Percentiles rank a stretch among this genome's conserved stretches.
Evolutionary conservation across 2,797 vertebrate genomes (phyloP).

Genomic region (Pangasius mekongensis): DNA sequence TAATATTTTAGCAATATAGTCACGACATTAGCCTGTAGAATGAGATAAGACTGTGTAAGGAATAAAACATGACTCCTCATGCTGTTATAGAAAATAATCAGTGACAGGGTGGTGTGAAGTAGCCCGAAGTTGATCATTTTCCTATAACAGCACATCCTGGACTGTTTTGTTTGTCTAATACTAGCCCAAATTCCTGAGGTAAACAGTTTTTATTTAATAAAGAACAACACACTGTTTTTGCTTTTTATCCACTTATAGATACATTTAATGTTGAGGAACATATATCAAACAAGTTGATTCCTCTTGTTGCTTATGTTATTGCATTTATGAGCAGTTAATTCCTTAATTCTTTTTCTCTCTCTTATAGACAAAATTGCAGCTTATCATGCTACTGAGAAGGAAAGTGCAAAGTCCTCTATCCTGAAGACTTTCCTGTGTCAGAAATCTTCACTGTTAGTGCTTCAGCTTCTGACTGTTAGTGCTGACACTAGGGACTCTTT

Average conservation of each 20-base stretch:
- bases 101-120: background rate
- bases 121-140: background rate
- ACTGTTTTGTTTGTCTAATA: background rate
- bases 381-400: background rate
- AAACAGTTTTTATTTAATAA: background rate
- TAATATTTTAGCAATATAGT: background rate
- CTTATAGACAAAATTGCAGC: background rate
- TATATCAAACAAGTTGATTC: background rate
- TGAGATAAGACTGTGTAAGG: background rate
- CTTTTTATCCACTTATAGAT: background rate
- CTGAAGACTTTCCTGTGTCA: background rate
- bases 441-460: constrained; percentile 1
- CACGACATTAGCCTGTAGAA: background rate
- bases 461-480: background rate
- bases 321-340: background rate
- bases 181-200: no score
- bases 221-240: background rate
- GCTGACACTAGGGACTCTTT: background rate
- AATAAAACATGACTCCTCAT: background rate
- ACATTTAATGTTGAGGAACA: background rate
- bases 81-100: background rate
- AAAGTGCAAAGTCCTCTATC: background rate
- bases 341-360: background rate
- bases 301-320: background rate
- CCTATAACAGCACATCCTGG: background rate